Evolutionary conservation across 2,797 vertebrate genomes (phyloP).

Genomic region (Buphagus erythrorhynchus): DNA sequence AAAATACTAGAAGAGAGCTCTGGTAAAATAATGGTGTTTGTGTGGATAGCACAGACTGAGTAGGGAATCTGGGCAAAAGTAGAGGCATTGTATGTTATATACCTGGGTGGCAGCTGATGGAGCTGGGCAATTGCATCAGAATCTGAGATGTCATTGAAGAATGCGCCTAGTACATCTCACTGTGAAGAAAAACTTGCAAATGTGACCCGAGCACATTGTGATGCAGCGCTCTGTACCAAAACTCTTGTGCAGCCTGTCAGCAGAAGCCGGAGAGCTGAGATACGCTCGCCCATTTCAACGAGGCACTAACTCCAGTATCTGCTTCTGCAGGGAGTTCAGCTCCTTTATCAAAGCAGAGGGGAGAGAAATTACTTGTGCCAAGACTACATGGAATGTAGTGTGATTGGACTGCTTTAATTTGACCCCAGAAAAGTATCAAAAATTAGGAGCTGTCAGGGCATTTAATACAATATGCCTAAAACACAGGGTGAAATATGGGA

Average conservation of each 20-base stretch:
- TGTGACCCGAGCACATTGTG: neutral
- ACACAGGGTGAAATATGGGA: neutral
- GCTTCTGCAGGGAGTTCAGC: neutral
- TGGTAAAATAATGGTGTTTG: neutral
- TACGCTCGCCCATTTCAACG: neutral
- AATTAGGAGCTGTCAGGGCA: neutral
- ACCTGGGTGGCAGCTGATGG: neutral
- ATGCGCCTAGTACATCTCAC: neutral
- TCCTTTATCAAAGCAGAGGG: neutral
- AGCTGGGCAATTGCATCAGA: neutral
- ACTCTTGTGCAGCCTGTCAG: neutral
- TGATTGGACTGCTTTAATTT: neutral
- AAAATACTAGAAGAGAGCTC: neutral
- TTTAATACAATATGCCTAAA: neutral
- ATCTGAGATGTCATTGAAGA: neutral
- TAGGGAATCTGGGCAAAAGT: neutral
- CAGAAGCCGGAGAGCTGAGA: neutral
- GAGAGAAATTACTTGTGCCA: neutral
- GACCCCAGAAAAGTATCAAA: neutral
- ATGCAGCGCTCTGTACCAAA: neutral
- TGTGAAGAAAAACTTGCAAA: neutral
- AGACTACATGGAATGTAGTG: neutral
- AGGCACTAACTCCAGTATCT: constrained; percentile 20
- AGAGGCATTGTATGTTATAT: neutral
- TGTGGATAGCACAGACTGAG: neutral